Conservation (phyloP, 2,113 vertebrate species). For the Theristicus caerulescens region DNA sequence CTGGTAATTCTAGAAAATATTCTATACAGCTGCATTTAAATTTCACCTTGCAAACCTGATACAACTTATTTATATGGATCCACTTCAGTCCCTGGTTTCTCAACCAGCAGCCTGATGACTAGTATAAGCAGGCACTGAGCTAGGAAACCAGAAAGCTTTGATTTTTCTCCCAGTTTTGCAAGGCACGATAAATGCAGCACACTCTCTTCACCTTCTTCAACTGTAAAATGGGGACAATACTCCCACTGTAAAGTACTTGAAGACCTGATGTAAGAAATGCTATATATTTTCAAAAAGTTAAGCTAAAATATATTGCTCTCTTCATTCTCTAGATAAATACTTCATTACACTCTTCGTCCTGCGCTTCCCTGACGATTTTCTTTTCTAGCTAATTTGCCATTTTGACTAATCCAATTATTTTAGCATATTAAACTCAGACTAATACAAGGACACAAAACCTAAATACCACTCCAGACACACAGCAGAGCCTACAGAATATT, state of each 20-base stretch:
- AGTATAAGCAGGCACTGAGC: rapidly evolving
- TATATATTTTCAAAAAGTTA: not conserved
- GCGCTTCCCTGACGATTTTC: not conserved
- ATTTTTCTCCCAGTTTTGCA: not conserved
- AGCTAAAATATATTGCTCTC: not conserved
- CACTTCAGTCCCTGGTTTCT: not conserved
- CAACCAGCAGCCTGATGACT: not conserved
- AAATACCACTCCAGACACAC: not conserved
- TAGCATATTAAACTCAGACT: not conserved
- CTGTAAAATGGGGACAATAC: not conserved
- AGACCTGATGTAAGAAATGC: not conserved
- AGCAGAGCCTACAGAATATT: not conserved
- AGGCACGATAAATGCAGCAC: not conserved
- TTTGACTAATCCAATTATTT: conserved; percentile 20
- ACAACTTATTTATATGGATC: not conserved
- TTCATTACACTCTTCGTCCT: not conserved
- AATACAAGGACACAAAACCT: not conserved
- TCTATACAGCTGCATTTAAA: not conserved
- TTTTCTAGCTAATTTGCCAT: not conserved
- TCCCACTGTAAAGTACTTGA: not conserved
- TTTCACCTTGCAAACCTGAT: not conserved
- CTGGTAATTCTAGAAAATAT: conserved; percentile 35
- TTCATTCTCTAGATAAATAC: not conserved
- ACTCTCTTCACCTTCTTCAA: not conserved
- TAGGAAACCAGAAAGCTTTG: not conserved